Conservation (phyloP, 2,888 invertebrate species). For the Silvanus unidentatus region DNA sequence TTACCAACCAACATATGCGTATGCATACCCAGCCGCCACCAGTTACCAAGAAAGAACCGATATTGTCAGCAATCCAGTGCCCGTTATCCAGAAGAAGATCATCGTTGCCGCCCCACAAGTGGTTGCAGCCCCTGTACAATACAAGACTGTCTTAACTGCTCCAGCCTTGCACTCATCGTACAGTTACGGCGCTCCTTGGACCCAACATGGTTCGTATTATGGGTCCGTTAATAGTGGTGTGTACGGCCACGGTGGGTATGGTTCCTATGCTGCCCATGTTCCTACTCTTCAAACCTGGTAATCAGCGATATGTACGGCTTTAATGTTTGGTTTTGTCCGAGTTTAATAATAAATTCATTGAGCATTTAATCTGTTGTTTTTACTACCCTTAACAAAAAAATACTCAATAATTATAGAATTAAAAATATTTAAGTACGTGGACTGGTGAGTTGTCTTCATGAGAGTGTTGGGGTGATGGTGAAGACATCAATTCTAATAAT, state of each 20-base stretch:
- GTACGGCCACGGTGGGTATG: neutral
- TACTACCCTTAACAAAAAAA: too few relatives aligned
- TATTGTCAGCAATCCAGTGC: constrained; percentile 17
- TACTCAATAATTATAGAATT: too few relatives aligned
- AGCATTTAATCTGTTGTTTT: too few relatives aligned
- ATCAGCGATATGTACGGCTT: neutral
- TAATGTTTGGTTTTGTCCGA: too few relatives aligned
- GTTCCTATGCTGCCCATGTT: constrained; percentile 4
- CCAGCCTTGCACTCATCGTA: constrained; percentile 1
- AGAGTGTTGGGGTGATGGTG: too few relatives aligned
- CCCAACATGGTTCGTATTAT: neutral
- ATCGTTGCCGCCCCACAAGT: neutral
- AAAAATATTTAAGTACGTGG: too few relatives aligned
- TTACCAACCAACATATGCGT: neutral
- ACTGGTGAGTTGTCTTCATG: too few relatives aligned
- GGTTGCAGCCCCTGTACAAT: neutral
- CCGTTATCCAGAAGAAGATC: constrained; percentile 9
- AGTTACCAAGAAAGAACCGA: constrained; percentile 18
- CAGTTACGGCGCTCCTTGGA: constrained; percentile 1
- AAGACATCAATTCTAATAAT: too few relatives aligned
- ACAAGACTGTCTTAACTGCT: constrained; percentile 6
- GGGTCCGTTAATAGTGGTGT: neutral
- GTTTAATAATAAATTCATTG: too few relatives aligned
- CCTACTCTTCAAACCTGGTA: constrained; percentile 3
- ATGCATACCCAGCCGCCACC: constrained; percentile 14